These are phyloP conservation scores for Smittia aterrima DNA, from an alignment of 2,888 invertebrate genomes.

Conservation along the genomic window DNA sequence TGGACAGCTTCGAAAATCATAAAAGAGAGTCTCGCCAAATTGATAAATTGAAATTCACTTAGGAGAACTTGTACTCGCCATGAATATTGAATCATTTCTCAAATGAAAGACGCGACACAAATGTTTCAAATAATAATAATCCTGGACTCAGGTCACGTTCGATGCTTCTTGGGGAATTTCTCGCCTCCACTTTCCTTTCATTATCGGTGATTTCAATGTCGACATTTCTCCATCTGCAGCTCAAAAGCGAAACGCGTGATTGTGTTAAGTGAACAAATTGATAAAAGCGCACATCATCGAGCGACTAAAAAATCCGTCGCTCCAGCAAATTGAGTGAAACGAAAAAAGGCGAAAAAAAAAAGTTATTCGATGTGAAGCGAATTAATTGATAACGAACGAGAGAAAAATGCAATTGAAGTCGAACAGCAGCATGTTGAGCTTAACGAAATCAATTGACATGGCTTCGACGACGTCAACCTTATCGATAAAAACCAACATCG, in stretches of 20 bases:
- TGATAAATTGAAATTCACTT: slow-evolving; percentile 41
- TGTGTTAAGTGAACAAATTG: background rate
- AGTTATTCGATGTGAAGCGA: slow-evolving; percentile 2
- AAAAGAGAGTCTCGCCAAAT: background rate
- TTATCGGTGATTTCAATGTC: background rate
- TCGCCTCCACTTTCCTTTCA: slow-evolving; percentile 13
- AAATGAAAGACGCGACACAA: background rate
- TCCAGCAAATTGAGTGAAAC: slow-evolving; percentile 10
- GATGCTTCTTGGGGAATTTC: slow-evolving; percentile 26
- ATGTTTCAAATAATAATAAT: slow-evolving; percentile 19
- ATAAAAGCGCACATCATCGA: background rate
- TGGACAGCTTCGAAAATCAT: background rate
- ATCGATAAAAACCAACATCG: slow-evolving; percentile 16
- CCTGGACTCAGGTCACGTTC: slow-evolving; percentile 27
- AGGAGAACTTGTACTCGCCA: slow-evolving; percentile 24
- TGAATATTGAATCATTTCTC: slow-evolving; percentile 36
- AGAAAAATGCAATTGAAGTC: slow-evolving; percentile 35
- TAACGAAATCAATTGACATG: slow-evolving; percentile 40
- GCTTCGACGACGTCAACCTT: slow-evolving; percentile 10
- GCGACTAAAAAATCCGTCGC: background rate
- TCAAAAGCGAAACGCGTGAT: background rate
- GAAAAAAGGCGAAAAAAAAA: background rate
- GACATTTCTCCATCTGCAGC: background rate
- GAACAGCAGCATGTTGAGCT: slow-evolving; percentile 19
- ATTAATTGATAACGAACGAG: slow-evolving; percentile 30